Evolutionary conservation across 1,140 invertebrate genomes (phyloP), one percentile per base, ranked within the genome.

Genomic region (Tetramorium simillimum): DNA sequence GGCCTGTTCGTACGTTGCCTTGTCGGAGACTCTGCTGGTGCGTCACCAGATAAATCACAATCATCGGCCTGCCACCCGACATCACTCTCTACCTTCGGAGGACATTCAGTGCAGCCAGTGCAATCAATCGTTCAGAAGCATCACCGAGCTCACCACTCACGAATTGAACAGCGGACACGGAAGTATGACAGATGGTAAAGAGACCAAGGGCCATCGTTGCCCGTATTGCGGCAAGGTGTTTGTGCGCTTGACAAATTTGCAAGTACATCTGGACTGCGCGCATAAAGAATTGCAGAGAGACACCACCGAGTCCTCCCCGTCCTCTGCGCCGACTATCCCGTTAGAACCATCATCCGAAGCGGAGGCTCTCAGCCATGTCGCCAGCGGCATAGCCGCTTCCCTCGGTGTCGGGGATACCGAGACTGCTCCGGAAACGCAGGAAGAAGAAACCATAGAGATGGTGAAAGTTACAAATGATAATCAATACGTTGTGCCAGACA

Each of bases 1-100:
- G 75, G 94, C 96, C 33, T 98, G 98, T 91, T 96, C 96, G 21
- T 98, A 97, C 92, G 96, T 98, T 14, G 98, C 97, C 43, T 92
- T 98, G 12, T 97, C 96, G 60, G 96, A 97, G 92, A 96, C 95
- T 21, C 94, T 97, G 16, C 93, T 98, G n/a, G 94, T 96, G 0
- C 96, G 96, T 91, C 97, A 98, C 92, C 96, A 96, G 90, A 93
- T 96, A 46, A 95, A 95, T 77, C 96, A 97, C 89, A 93, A 95
- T 86, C 94, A 95, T 87, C 88, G 92, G 14, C 92, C 93, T 3
- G 80, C 76, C 1, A 67, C 78, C 9, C 87, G 86, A 7, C 91
- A 90, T 14, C 86, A 91, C 21, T 67, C 86, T 0, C 82, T 91
- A 0, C 49, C 88, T 0, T 18, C 81, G 0, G 92, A 94, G 0